Percentiles rank a stretch among this genome's conserved stretches.
These are phyloP conservation scores for Oncopodura yosiiana DNA, from an alignment of 1,140 invertebrate species.

Conservation along the genomic window DNA sequence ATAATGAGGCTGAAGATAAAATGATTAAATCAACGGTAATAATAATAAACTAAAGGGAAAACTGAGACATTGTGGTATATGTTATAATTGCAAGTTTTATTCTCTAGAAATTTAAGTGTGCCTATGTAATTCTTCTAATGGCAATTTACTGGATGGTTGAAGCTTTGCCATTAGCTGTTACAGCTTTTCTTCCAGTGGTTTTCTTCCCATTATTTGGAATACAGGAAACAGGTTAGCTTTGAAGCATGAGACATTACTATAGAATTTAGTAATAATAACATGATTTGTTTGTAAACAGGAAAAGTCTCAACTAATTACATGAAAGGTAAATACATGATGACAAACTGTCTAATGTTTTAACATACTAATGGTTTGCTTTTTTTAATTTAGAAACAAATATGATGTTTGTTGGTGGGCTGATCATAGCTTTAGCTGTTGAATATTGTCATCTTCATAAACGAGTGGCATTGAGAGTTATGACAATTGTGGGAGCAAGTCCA, in stretches of 20 bases:
- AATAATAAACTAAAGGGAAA: neutral
- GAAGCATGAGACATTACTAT: neutral
- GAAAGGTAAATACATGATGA: constrained; percentile 1
- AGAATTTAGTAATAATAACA: neutral
- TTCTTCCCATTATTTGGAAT: constrained; percentile 68
- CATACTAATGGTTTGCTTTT: constrained; percentile 17
- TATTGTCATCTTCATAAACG: constrained; percentile 42
- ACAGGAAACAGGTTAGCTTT: constrained; percentile 46
- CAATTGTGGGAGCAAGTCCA: constrained; percentile 40
- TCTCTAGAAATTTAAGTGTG: constrained; percentile 48
- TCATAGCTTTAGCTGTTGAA: constrained; percentile 44
- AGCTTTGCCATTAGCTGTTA: constrained; percentile 66
- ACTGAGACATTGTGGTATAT: neutral
- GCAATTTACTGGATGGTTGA: constrained; percentile 76
- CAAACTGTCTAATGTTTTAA: neutral
- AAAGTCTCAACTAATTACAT: constrained; percentile 24
- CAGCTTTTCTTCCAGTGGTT: constrained; percentile 69
- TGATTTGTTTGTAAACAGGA: constrained; percentile 1
- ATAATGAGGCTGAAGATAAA: neutral
- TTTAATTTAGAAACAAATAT: constrained; percentile 43
- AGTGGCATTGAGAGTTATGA: constrained; percentile 41
- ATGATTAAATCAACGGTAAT: neutral
- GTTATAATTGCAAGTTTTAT: constrained; percentile 2
- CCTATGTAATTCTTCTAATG: constrained; percentile 69
- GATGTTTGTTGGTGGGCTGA: constrained; percentile 48